Conservation (phyloP, 2,113 vertebrate genomes). For the Dipodomys ordii region DNA sequence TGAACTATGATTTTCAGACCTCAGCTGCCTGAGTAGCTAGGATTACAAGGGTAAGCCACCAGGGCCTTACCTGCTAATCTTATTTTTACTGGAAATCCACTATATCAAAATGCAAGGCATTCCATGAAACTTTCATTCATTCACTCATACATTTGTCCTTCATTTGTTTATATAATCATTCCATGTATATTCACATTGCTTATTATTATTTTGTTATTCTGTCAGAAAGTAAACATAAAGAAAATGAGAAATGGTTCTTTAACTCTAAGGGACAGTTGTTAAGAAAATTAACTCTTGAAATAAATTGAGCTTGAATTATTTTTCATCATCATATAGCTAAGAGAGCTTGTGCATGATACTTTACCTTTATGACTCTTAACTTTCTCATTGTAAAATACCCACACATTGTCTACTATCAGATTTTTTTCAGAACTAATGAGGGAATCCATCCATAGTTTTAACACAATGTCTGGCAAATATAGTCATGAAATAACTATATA, state of each 20-base stretch:
- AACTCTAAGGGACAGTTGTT: not conserved
- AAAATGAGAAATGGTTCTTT: not conserved
- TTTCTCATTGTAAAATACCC: slow-evolving; percentile 23
- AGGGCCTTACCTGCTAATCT: not conserved
- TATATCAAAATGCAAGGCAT: not conserved
- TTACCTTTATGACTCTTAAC: not conserved
- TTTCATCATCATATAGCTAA: not conserved
- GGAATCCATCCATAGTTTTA: not conserved
- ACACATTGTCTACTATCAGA: not conserved
- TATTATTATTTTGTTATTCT: not conserved
- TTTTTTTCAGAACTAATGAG: not conserved
- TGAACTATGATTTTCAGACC: no score
- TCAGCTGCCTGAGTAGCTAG: no score
- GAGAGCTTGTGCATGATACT: not conserved
- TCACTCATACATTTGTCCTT: not conserved
- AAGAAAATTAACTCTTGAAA: not conserved
- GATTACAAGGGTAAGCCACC: no score
- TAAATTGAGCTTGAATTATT: slow-evolving; percentile 10
- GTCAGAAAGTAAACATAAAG: not conserved
- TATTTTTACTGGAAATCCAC: not conserved
- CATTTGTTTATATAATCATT: not conserved
- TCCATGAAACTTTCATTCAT: not conserved
- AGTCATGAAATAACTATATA: not conserved
- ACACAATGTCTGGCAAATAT: not conserved
- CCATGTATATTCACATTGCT: not conserved